Evolutionary conservation across 2,113 vertebrate species (phyloP).

Genomic region (Gracilinanus agilis): DNA sequence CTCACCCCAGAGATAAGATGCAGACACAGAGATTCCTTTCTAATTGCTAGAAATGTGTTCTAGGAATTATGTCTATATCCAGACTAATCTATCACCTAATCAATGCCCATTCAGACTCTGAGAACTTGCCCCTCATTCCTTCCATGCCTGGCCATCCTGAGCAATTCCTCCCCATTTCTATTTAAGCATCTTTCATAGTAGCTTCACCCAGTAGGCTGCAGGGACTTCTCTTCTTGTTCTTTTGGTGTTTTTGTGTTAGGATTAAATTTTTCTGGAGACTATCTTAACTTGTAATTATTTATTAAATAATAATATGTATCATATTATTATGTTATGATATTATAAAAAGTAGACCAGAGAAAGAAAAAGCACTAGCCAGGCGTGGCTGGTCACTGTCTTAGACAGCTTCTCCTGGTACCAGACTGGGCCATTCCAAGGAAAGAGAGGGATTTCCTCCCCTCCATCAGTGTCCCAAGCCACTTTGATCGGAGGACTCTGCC

Average conservation of each 20-base stretch:
- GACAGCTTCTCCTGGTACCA: too few relatives aligned
- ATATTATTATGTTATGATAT: too few relatives aligned
- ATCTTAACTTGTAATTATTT: too few relatives aligned
- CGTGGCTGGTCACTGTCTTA: too few relatives aligned
- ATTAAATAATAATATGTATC: too few relatives aligned
- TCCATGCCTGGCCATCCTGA: not conserved
- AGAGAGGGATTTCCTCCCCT: too few relatives aligned
- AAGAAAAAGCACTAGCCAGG: too few relatives aligned
- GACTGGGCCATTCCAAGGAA: too few relatives aligned
- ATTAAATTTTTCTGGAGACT: too few relatives aligned
- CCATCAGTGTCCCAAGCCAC: too few relatives aligned
- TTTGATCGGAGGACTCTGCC: too few relatives aligned
- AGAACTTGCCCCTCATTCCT: not conserved
- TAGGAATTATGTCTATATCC: not conserved
- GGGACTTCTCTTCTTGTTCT: not conserved
- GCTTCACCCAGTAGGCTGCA: not conserved
- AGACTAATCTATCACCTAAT: not conserved
- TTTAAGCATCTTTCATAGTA: not conserved
- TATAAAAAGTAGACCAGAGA: too few relatives aligned
- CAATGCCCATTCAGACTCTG: not conserved
- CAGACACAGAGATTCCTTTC: not conserved
- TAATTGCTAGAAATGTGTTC: not conserved
- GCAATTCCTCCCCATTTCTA: not conserved
- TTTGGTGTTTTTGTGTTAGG: not conserved
- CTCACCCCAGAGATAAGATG: not conserved